A percentile compares a stretch with the other conserved stretches of the same genome.
Conservation (phyloP, 53 echinoderm and acorn worm genomes). For the Holothuria leucospilota region DNA sequence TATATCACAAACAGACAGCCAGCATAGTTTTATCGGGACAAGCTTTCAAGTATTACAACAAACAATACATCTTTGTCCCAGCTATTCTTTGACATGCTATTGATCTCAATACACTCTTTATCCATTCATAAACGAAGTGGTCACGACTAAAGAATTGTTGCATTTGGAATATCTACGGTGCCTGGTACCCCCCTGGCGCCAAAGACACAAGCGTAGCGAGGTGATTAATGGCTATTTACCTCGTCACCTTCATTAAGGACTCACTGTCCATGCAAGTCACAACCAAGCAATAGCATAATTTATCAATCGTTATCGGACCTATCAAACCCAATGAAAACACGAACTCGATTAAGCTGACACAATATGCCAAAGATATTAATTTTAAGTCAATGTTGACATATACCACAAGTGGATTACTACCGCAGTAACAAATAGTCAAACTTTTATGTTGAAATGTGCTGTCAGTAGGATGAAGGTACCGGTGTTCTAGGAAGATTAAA, state of each 20-base stretch:
- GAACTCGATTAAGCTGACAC: not conserved
- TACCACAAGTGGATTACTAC: too few relatives aligned
- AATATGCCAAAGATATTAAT: too few relatives aligned
- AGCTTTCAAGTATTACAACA: conserved; percentile 6
- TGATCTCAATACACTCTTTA: conserved; percentile 28
- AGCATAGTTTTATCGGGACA: not conserved
- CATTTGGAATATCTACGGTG: conserved; percentile 12
- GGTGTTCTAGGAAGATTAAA: too few relatives aligned
- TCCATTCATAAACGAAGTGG: not conserved
- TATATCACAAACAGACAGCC: conserved; percentile 17
- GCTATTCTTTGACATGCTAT: conserved; percentile 23
- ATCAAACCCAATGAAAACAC: not conserved
- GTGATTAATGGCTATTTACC: conserved; percentile 26
- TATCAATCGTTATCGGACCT: not conserved
- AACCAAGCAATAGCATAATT: conserved; percentile 11
- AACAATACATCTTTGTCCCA: not conserved
- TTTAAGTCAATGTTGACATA: too few relatives aligned
- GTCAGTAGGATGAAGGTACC: too few relatives aligned
- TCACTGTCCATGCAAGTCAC: conserved; percentile 27
- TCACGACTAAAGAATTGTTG: not conserved
- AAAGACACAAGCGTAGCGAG: conserved; percentile 6
- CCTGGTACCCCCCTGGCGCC: conserved; percentile 32
- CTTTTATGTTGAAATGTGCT: too few relatives aligned
- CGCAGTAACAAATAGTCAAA: too few relatives aligned
- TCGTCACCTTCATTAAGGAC: conserved; percentile 9